Percentiles rank a stretch among this genome's conserved stretches.
These are phyloP conservation scores for Pelobates fuscus DNA, from an alignment of 2,113 vertebrate genomes.

Conservation along the genomic window DNA sequence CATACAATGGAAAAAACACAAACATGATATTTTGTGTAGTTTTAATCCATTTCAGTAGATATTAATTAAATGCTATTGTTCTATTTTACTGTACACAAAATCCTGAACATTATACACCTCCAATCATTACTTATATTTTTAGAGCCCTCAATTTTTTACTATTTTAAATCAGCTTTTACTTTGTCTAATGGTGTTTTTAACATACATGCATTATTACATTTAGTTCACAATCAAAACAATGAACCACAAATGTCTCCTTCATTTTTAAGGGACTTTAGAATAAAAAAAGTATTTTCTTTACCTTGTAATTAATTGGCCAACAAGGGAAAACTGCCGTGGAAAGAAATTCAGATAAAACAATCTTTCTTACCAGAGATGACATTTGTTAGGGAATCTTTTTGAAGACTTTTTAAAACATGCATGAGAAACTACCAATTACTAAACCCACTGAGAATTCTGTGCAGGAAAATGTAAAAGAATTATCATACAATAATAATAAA, in stretches of 20 bases:
- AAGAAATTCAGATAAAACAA: conserved; percentile 76
- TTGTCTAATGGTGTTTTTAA: conserved; percentile 46
- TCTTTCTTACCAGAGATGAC: conserved; percentile 68
- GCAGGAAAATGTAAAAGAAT: conserved; percentile 58
- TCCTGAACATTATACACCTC: too few species aligned
- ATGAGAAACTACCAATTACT: conserved; percentile 73
- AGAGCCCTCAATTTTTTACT: conserved; percentile 6
- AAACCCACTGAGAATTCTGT: conserved; percentile 60
- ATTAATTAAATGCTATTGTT: too few species aligned
- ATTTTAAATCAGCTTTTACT: not conserved
- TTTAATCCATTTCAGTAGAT: too few species aligned
- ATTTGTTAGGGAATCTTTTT: conserved; percentile 72
- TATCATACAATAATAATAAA: conserved; percentile 71
- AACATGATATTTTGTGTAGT: too few species aligned
- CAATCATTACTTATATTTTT: too few species aligned
- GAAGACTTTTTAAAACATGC: conserved; percentile 74
- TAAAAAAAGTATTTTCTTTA: conserved; percentile 55
- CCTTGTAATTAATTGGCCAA: conserved; percentile 85
- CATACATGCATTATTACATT: conserved; percentile 43
- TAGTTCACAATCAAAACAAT: conserved; percentile 55
- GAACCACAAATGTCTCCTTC: conserved; percentile 57
- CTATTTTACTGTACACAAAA: too few species aligned
- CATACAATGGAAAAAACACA: too few species aligned
- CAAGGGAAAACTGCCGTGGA: conserved; percentile 84
- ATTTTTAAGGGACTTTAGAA: conserved; percentile 61